Percentiles rank a stretch among this genome's conserved stretches.
Conservation (phyloP, 2,888 invertebrate species). For the Polydesmus complanatus region DNA sequence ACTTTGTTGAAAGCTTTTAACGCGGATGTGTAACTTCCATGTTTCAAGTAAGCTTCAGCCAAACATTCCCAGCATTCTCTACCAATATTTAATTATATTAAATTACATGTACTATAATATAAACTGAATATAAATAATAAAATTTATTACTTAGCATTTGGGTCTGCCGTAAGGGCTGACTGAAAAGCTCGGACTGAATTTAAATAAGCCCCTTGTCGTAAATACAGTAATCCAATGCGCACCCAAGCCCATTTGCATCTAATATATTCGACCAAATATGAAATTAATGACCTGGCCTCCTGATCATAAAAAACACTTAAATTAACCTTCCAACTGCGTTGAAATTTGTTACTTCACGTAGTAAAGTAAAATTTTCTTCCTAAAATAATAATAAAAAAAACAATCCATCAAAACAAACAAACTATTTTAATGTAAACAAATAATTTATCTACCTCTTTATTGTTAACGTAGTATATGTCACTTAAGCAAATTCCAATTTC, state of each 20-base stretch:
- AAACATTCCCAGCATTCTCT: slow-evolving; percentile 67
- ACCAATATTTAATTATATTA: not conserved
- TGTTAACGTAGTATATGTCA: slow-evolving; percentile 53
- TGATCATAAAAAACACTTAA: not conserved
- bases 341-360: slow-evolving; percentile 38
- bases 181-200: slow-evolving; percentile 64
- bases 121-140: not conserved
- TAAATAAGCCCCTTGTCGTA: slow-evolving; percentile 54
- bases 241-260: slow-evolving; percentile 62
- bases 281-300: too few relatives aligned
- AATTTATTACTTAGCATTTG: slow-evolving; percentile 45
- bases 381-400: slow-evolving; percentile 14
- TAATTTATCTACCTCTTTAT: slow-evolving; percentile 42
- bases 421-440: too few relatives aligned
- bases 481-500: slow-evolving; percentile 59
- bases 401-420: too few relatives aligned
- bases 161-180: slow-evolving; percentile 36
- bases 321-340: slow-evolving; percentile 1
- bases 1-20: slow-evolving; percentile 70
- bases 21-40: slow-evolving; percentile 82
- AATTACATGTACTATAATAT: slow-evolving; percentile 1
- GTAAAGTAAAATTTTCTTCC: slow-evolving; percentile 38
- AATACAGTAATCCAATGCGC: slow-evolving; percentile 65
- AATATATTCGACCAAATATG: slow-evolving; percentile 22
- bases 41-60: slow-evolving; percentile 74